Base-by-base conservation (phyloP, 2,888 invertebrate species). In the Drosophila cyrtoloma region DNA sequence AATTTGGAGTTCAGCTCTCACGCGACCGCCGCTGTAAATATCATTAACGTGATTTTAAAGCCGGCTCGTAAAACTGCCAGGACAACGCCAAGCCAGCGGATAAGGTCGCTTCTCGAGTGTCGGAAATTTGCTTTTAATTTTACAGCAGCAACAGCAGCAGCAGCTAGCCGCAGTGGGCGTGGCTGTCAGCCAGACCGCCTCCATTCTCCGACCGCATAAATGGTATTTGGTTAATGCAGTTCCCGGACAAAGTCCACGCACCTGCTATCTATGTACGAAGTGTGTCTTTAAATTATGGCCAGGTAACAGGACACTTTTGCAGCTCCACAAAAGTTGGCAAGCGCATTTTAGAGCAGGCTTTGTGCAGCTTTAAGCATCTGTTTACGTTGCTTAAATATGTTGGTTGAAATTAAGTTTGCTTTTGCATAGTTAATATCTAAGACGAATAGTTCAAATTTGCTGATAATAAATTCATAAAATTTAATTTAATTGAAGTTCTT, bases 31-130 rank as follows among this genome's bases (percentile, higher is more conserved):
- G 82, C 68, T 84, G 87, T 86, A 88, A 88, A 88, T 89, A 89
- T 87, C 87, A 89, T 89, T 89, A 89, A 87, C 89, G 88, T 87
- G 86, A 89, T 89, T 89, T 89, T 89, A 89, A 89, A 81, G 83
- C 84, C 83, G 80, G 64, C 84, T 83, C 89, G 79, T 89, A 89
- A 88, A 89, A 80, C 79, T 73, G 77, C 79, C 86, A 70, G 82
- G 71, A 77, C 74, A 76, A 72, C 67, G 71, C 58, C 58, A 53
- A 72, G 58, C 69, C 14, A 47, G 47, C 57, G 47, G 55, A 66
- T 64, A 63, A 69, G 74, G 63, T 61, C 30, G 52, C 60, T 64
- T 60, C 61, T 73, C 68, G 78, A 84, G 81, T 87, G 82, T 73
- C 72, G 84, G 79, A 82, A 88, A 88, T 86, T 88, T 71, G 82